A percentile compares a stretch with the other conserved stretches of the same genome.
Evolutionary conservation across 2,113 vertebrate genomes (phyloP).

Genomic region (Entomyzon cyanotis): DNA sequence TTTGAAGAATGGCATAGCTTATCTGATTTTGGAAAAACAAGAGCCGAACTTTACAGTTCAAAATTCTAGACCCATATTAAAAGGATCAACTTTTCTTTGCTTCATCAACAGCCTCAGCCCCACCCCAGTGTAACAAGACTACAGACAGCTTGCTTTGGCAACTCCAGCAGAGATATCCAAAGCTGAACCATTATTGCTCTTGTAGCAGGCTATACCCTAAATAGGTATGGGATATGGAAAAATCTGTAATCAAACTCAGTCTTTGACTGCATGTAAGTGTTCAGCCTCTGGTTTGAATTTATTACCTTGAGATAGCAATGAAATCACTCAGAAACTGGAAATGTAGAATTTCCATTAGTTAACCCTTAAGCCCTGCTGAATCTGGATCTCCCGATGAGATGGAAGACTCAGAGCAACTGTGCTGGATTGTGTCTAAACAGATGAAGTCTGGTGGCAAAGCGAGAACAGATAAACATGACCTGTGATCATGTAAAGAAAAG

Average conservation of each 20-base stretch:
- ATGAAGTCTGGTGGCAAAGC: neutral
- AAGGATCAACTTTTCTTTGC: neutral
- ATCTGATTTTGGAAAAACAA: neutral
- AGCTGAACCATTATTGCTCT: neutral
- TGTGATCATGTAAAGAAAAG: constrained; percentile 33
- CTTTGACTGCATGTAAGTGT: neutral
- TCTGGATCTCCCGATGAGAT: neutral
- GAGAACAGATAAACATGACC: constrained; percentile 3
- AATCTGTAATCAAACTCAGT: neutral
- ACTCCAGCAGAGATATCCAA: neutral
- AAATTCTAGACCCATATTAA: neutral
- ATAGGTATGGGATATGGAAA: neutral
- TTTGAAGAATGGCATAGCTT: neutral
- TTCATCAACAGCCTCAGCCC: neutral
- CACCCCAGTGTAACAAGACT: neutral
- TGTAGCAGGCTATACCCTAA: neutral
- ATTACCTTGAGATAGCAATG: neutral
- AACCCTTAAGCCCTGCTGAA: neutral
- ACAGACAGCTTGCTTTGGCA: neutral
- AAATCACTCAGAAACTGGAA: neutral
- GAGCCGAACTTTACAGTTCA: neutral
- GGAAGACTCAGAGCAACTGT: neutral
- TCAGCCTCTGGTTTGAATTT: neutral
- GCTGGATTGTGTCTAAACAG: neutral
- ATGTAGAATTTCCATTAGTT: neutral